Conservation (phyloP, 2,113 vertebrate species). For the Physeter macrocephalus region DNA sequence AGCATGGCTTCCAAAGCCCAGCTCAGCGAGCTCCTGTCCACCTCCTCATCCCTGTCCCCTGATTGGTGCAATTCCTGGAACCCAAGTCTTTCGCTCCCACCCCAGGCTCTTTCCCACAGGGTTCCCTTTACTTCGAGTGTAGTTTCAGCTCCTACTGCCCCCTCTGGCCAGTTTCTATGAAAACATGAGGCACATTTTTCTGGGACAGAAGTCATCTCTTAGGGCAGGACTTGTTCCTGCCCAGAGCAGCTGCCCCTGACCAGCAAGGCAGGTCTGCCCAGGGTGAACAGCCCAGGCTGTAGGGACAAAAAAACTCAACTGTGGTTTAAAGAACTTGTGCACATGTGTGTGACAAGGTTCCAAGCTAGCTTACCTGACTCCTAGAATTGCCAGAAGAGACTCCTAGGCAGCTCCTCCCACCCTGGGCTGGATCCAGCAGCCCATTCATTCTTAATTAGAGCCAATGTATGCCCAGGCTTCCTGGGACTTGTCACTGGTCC, state of each 20-base stretch:
- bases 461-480: neutral
- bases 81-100: neutral
- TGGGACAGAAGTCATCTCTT: slow-evolving; percentile 33
- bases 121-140: neutral
- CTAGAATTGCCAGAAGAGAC: neutral
- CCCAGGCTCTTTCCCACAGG: neutral
- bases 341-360: neutral
- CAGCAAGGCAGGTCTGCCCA: neutral
- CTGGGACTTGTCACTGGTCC: neutral
- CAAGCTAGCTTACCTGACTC: neutral
- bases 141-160: neutral
- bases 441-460: neutral
- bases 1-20: neutral
- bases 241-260: neutral
- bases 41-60: neutral
- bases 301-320: neutral
- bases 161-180: slow-evolving; percentile 29
- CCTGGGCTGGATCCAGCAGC: neutral
- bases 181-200: slow-evolving; percentile 8
- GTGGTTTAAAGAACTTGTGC: neutral
- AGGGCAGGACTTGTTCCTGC: neutral
- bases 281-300: neutral
- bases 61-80: neutral
- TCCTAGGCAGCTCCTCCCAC: neutral
- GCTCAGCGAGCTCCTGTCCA: neutral